These are phyloP conservation scores for Parelbella ahira DNA, from an alignment of 2,888 invertebrate genomes.

Conservation along the genomic window DNA sequence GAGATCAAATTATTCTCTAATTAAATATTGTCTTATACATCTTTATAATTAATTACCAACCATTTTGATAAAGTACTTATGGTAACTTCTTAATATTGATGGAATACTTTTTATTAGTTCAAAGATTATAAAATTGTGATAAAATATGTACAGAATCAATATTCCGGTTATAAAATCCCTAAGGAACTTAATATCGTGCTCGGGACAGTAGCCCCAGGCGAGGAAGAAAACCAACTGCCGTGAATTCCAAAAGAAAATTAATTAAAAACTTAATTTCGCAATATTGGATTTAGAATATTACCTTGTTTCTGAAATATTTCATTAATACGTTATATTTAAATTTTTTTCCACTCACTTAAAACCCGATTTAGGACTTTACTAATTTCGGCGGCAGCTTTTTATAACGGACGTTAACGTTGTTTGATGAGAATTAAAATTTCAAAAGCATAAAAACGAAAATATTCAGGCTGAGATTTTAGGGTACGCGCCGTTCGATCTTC, in stretches of 20 bases:
- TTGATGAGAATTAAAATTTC: conserved; percentile 16
- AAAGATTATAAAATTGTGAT: background rate
- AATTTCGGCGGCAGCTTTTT: conserved; percentile 17
- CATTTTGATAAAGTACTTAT: too few species aligned
- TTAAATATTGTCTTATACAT: too few species aligned
- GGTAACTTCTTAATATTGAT: too few species aligned
- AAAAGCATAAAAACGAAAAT: conserved; percentile 6
- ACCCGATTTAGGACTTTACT: conserved; percentile 14
- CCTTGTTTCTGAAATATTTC: conserved; percentile 41
- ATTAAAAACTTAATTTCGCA: conserved; percentile 66
- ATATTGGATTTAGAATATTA: conserved; percentile 56
- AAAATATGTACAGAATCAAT: conserved; percentile 33
- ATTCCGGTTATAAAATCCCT: conserved; percentile 33
- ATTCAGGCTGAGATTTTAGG: too few species aligned
- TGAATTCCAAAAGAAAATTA: conserved; percentile 61
- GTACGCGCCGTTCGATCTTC: too few species aligned
- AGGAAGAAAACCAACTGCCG: conserved; percentile 48
- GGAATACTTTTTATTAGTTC: too few species aligned
- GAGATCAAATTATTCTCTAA: too few species aligned
- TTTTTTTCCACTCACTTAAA: conserved; percentile 17
- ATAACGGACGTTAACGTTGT: conserved; percentile 14
- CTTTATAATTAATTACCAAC: too few species aligned
- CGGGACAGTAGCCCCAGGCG: conserved; percentile 43
- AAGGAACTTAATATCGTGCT: conserved; percentile 44
- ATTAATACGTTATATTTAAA: conserved; percentile 31